Percentiles rank a stretch among this genome's conserved stretches.
phyloP scores from a whole-genome alignment of 1,140 invertebrate genomes.

The honey bee (Apis mellifera) region Amel_HAv3.1 CM009936.2:2105001-2105500 shows the following conservation, averaged over 20 bases:
- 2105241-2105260: background rate
- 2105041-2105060: background rate
- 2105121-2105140: background rate
- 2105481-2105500: background rate
- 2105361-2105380: too few relatives aligned
- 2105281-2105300: background rate
- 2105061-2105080: background rate
- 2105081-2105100: background rate
- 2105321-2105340: too few relatives aligned
- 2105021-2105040: too few relatives aligned
- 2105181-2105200: constrained; percentile 2
- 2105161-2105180: constrained; percentile 7
- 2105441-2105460: background rate
- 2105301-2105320: background rate
- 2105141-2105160: constrained; percentile 1
- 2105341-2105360: too few relatives aligned
- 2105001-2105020: background rate
- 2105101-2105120: background rate
- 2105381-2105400: too few relatives aligned
- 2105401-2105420: background rate
- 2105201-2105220: constrained; percentile 25
- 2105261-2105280: background rate
- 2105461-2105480: background rate
- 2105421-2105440: background rate
- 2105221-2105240: background rate